Conservation (phyloP, 1,140 invertebrate species). For the Bombus affinis region DNA sequence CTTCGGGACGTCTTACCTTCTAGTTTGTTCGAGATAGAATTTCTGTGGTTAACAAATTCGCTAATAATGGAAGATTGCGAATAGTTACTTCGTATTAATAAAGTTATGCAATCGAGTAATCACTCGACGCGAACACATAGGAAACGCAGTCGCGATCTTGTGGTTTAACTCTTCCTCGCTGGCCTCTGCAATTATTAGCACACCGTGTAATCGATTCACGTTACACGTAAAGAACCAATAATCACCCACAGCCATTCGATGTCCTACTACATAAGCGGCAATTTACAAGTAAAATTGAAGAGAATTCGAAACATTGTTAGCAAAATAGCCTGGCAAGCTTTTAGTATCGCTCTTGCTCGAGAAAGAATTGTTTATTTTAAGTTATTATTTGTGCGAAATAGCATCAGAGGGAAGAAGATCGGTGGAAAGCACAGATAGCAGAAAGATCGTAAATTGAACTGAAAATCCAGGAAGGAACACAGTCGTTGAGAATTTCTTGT, state of each 20-base stretch:
- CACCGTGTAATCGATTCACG: conserved; percentile 21
- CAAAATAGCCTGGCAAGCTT: not conserved
- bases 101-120: conserved; percentile 28
- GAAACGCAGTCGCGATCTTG: conserved; percentile 20
- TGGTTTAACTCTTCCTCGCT: conserved; percentile 27
- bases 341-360: not conserved
- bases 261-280: conserved; percentile 36
- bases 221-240: conserved; percentile 27
- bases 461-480: not conserved
- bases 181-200: conserved; percentile 28
- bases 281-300: not conserved
- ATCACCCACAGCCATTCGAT: conserved; percentile 26
- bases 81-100: not conserved
- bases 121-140: conserved; percentile 9
- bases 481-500: not conserved
- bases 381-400: no score
- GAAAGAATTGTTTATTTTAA: not conserved
- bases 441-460: not conserved
- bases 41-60: not conserved
- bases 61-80: conserved; percentile 1
- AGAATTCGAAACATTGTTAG: not conserved
- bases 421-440: not conserved
- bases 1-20: not conserved
- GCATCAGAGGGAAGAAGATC: not conserved
- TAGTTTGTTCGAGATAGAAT: no score